Evolutionary conservation across 2,797 vertebrate genomes (phyloP).

Genomic region (Sebastes miniatus): DNA sequence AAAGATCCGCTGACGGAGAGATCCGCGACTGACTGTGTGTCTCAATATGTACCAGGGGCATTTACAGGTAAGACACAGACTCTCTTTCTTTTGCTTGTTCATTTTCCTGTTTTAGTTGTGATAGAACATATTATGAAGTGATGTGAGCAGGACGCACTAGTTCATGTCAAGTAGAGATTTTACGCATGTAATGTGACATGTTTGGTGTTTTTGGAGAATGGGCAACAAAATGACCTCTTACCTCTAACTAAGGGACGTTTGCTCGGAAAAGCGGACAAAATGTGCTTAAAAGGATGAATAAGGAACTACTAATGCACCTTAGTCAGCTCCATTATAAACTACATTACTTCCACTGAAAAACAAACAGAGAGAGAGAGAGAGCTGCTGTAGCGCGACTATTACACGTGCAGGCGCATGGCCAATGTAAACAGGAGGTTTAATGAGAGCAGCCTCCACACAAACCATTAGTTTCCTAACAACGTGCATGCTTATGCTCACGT

Average conservation of each 20-base stretch:
- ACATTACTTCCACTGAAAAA: background rate
- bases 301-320: background rate
- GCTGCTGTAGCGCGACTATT: background rate
- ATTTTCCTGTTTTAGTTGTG: background rate
- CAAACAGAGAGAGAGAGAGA: background rate
- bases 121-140: background rate
- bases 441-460: background rate
- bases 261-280: background rate
- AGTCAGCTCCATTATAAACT: background rate
- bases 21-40: conserved; percentile 64
- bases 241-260: background rate
- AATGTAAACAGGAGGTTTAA: conserved; percentile 30
- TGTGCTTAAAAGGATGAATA: background rate
- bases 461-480: conserved; percentile 1
- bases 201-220: background rate
- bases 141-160: background rate
- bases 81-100: background rate
- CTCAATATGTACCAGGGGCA: conserved; percentile 90
- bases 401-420: conserved; percentile 41
- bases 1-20: conserved; percentile 64
- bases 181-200: background rate
- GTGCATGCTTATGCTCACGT: background rate
- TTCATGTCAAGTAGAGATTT: conserved; percentile 13
- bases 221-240: background rate
- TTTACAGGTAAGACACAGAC: conserved; percentile 82